A percentile compares a stretch with the other conserved stretches of the same genome.
These are phyloP conservation scores for Spheniscus humboldti DNA, from an alignment of 2,797 vertebrate species.

Conservation along the genomic window DNA sequence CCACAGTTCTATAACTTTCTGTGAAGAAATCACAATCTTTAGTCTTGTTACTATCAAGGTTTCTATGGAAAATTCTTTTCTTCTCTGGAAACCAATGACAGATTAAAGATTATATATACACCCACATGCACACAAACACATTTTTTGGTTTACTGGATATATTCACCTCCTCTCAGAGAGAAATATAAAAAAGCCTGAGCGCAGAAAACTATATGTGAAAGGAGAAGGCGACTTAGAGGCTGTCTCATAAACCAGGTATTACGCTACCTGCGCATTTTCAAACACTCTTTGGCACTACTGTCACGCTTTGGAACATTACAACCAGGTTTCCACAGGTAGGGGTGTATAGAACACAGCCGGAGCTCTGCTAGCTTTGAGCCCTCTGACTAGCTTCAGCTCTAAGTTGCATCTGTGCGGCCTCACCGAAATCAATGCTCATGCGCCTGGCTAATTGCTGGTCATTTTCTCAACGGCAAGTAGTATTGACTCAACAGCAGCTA, in stretches of 20 bases:
- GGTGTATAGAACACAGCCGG: neutral
- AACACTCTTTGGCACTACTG: neutral
- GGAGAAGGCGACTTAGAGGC: neutral
- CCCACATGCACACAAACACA: neutral
- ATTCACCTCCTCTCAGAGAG: neutral
- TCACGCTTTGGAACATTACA: neutral
- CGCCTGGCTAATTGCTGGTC: neutral
- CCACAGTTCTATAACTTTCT: neutral
- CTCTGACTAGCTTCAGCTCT: neutral
- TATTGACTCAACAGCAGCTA: neutral
- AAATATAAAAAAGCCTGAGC: neutral
- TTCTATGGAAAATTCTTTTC: slow-evolving; percentile 33
- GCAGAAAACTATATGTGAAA: neutral
- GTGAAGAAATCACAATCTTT: neutral
- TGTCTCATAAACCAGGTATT: neutral
- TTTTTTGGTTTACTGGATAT: neutral
- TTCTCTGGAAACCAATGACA: slow-evolving; percentile 14
- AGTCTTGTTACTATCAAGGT: neutral
- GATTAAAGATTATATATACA: neutral
- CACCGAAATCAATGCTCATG: fast-evolving
- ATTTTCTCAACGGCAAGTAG: neutral
- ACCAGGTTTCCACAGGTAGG: neutral
- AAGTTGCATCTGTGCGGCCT: neutral
- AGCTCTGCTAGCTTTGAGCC: neutral
- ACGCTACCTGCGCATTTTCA: neutral